Conservation (phyloP, 2,888 invertebrate species). For the Blastobasis adustella region DNA sequence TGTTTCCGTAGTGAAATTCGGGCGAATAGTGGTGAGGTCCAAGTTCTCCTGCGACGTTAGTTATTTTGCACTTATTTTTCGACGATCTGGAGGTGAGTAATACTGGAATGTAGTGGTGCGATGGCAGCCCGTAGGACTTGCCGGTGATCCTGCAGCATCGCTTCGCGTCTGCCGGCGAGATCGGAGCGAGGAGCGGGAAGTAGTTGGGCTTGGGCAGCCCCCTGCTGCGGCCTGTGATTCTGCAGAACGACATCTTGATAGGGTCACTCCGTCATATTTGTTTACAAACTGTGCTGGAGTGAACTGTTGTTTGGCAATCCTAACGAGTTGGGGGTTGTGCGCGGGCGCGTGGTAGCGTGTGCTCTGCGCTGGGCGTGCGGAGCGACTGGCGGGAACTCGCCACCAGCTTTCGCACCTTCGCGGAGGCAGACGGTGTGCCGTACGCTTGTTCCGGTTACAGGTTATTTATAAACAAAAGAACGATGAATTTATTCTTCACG, state of each 20-base stretch:
- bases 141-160: constrained; percentile 86
- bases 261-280: constrained; percentile 58
- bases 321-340: constrained; percentile 32
- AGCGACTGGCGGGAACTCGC: constrained; percentile 51
- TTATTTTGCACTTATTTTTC: constrained; percentile 77
- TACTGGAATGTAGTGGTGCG: constrained; percentile 87
- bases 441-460: constrained; percentile 67
- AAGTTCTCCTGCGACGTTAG: constrained; percentile 77
- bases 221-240: constrained; percentile 86
- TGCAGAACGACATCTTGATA: constrained; percentile 80
- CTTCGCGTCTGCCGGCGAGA: constrained; percentile 88
- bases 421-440: constrained; percentile 61
- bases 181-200: constrained; percentile 85
- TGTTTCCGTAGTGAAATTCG: constrained; percentile 77
- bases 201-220: constrained; percentile 88
- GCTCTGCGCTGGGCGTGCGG: constrained; percentile 42
- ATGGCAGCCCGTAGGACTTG: constrained; percentile 82
- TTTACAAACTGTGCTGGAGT: constrained; percentile 34
- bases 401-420: constrained; percentile 59
- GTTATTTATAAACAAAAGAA: constrained; percentile 69
- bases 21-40: constrained; percentile 77
- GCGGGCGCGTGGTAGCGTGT: constrained; percentile 43
- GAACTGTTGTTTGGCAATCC: constrained; percentile 26
- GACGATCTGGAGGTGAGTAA: constrained; percentile 70
- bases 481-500: constrained; percentile 57